Conservation (phyloP, 2,888 invertebrate species). For the Orgyia antiqua region DNA sequence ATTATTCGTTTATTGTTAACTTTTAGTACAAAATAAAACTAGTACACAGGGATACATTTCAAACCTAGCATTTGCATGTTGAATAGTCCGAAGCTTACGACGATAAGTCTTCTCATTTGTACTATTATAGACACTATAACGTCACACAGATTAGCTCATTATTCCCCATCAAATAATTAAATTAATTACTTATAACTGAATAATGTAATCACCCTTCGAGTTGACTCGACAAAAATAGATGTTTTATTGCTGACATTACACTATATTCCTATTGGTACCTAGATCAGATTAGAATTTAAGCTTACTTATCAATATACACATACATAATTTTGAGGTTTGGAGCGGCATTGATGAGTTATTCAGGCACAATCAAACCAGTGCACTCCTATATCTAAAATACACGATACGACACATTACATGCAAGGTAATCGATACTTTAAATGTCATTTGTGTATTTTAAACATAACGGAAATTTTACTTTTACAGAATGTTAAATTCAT, state of each 20-base stretch:
- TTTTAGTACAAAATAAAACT: slow-evolving; percentile 80
- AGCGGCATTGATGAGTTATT: slow-evolving; percentile 74
- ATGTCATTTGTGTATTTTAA: slow-evolving; percentile 60
- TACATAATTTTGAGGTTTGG: slow-evolving; percentile 76
- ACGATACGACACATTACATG: slow-evolving; percentile 37
- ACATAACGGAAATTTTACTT: slow-evolving; percentile 52
- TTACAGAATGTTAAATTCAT: slow-evolving; percentile 50
- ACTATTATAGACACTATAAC: slow-evolving; percentile 79
- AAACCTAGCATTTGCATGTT: slow-evolving; percentile 79
- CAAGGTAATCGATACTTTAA: too few relatives aligned
- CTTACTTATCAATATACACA: slow-evolving; percentile 56
- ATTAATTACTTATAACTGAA: slow-evolving; percentile 67
- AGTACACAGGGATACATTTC: slow-evolving; percentile 79
- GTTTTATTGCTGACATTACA: slow-evolving; percentile 50
- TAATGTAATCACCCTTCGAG: slow-evolving; percentile 75
- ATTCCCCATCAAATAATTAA: slow-evolving; percentile 65
- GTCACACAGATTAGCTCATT: slow-evolving; percentile 74
- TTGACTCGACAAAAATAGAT: slow-evolving; percentile 49
- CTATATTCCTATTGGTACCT: slow-evolving; percentile 55
- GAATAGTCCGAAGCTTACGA: slow-evolving; percentile 78
- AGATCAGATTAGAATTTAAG: slow-evolving; percentile 56
- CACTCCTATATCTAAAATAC: slow-evolving; percentile 70
- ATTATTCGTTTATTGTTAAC: slow-evolving; percentile 78
- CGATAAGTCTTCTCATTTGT: slow-evolving; percentile 80
- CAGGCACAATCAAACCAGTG: slow-evolving; percentile 75